A percentile compares a stretch with the other conserved stretches of the same genome.
phyloP scores from a whole-genome alignment of 2,888 invertebrate genomes.

The Ischnura elegans region DNA sequence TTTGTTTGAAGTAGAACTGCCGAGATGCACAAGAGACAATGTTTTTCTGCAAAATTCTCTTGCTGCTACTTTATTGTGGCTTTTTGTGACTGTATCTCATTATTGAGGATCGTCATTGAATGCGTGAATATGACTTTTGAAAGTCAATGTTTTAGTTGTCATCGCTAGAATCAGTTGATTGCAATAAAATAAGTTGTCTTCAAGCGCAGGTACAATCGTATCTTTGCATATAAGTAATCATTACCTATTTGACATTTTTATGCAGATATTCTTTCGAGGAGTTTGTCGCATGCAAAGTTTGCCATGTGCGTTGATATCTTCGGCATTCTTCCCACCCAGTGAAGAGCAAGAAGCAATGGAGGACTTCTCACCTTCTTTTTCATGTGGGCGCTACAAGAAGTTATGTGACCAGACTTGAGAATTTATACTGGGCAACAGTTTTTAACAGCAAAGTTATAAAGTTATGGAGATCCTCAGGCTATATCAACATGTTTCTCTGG shows the following conservation, averaged over 20 bases:
- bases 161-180: background rate
- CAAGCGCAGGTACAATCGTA: conserved; percentile 13
- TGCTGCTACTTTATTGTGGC: too few species aligned
- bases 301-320: conserved; percentile 53
- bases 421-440: background rate
- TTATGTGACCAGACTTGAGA: conserved; percentile 51
- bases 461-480: background rate
- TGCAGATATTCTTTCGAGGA: conserved; percentile 61
- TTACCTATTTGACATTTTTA: conserved; percentile 66
- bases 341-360: conserved; percentile 60
- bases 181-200: conserved; percentile 15
- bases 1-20: too few species aligned
- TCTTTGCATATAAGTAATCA: conserved; percentile 57
- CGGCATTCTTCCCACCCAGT: conserved; percentile 58
- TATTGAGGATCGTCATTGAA: background rate
- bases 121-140: background rate
- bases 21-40: too few species aligned
- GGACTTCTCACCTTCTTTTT: conserved; percentile 58
- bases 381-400: conserved; percentile 41
- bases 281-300: conserved; percentile 60
- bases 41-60: background rate
- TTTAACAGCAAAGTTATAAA: background rate
- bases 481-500: background rate
- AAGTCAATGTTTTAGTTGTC: background rate
- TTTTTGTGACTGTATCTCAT: background rate